Conservation (phyloP, 2,797 vertebrate species). For the Luscinia luscinia region DNA sequence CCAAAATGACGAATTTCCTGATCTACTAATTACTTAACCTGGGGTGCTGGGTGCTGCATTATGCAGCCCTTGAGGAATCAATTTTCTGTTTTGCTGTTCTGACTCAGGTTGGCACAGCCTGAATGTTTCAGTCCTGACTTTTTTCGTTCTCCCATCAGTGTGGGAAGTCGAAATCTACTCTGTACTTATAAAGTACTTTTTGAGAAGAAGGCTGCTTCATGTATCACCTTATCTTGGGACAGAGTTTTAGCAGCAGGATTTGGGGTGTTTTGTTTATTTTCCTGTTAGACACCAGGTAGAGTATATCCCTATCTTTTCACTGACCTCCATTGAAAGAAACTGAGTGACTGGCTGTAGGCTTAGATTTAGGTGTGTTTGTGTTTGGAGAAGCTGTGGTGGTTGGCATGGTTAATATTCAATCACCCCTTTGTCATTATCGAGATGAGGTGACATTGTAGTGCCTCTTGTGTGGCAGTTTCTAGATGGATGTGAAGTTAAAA, state of each 20-base stretch:
- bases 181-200: not conserved
- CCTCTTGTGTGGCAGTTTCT: not conserved
- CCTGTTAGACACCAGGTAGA: not conserved
- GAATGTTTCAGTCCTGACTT: not conserved
- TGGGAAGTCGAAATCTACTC: not conserved
- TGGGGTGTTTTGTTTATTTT: not conserved
- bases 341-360: not conserved
- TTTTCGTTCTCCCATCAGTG: not conserved
- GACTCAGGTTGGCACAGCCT: rapidly evolving
- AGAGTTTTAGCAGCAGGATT: not conserved
- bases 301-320: not conserved
- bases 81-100: not conserved
- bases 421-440: not conserved
- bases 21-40: not conserved
- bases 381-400: not conserved
- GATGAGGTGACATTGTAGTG: not conserved
- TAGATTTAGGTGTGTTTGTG: not conserved
- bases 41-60: not conserved
- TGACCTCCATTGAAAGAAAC: not conserved
- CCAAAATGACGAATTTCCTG: not conserved
- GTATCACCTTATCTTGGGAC: not conserved
- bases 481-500: not conserved
- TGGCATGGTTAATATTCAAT: not conserved
- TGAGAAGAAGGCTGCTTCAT: not conserved
- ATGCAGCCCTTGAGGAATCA: not conserved